phyloP scores from a whole-genome alignment of 2,888 invertebrate species.

The Tipula unca region DNA sequence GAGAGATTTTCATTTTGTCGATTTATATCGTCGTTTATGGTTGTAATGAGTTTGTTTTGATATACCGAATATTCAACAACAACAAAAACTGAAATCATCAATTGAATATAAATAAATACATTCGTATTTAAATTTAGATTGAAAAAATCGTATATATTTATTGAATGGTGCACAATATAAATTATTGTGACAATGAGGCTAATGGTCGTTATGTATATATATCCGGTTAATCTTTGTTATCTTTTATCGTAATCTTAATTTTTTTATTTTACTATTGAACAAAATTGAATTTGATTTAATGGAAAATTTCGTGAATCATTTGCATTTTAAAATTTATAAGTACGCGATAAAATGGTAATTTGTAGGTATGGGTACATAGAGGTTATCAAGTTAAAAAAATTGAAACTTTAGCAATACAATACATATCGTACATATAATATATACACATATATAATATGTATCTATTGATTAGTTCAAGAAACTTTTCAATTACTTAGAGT shows the following conservation, averaged over 20 bases:
- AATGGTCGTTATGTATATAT: background rate
- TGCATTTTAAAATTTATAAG: background rate
- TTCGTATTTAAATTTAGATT: background rate
- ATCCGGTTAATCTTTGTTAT: background rate
- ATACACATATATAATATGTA: no score
- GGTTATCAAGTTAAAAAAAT: background rate
- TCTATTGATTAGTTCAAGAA: no score
- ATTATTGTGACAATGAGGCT: background rate
- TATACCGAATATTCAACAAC: background rate
- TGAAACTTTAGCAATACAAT: no score
- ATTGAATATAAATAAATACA: background rate
- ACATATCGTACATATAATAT: no score
- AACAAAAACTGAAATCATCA: background rate
- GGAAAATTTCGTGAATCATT: background rate
- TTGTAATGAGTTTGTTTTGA: constrained; percentile 8
- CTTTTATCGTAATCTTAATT: background rate
- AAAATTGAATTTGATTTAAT: background rate
- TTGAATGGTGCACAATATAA: background rate
- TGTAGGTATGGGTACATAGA: background rate
- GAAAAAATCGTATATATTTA: background rate
- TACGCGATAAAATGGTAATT: background rate
- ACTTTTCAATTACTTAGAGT: no score
- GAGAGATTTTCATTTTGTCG: background rate
- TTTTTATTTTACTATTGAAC: background rate
- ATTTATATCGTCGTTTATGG: background rate